Evolutionary conservation across 2,797 vertebrate genomes (phyloP), one percentile per base, ranked within the genome.

Genomic region (Oryzias dopingdopingensis): DNA sequence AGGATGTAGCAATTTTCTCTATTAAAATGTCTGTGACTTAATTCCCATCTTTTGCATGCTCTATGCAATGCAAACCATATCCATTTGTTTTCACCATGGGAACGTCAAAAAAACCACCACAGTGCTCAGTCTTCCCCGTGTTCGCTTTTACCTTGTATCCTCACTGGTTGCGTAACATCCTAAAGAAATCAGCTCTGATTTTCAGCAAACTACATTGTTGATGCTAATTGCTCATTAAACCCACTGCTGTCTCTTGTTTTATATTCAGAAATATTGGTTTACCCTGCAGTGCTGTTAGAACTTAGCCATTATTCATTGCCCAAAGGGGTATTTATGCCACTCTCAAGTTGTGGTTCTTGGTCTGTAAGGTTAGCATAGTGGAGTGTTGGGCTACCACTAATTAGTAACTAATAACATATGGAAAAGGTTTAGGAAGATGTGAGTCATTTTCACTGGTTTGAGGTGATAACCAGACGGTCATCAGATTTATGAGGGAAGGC

Each of bases 381-480:
- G 85, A 76, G 84, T 86, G 80, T 86, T 77, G 85, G 86, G 78
- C 81, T 89, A 89, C 90, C 89, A 87, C 90, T 90, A 92, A 89
- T 89, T 89, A 82, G 78, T 63, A 72, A 78, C 72, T 85, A 86
- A 80, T 82, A 81, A 80, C 62, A 85, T 77, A 70, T 83, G 74
- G 82, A 87, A 88, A 86, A 77, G 85, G 80, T 77, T 59, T 57
- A 70, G 75, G 54, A 24, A 84, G 79, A 83, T 72, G 74, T 78
- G 80, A 69, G 73, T 87, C 67, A 54, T 90, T 89, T 81, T 89
- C 67, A 70, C 72, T 78, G 79, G 82, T 90, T 84, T 90, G 85
- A 88, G 82, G 86, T 78, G 78, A 86, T 79, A 87, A 88, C 83
- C 86, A 86, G 76, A 74, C 43, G 77, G 57, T 52, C 79, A 67